These are phyloP conservation scores for Desmodus rotundus DNA, from an alignment of 2,113 vertebrate genomes.

Conservation along the genomic window DNA sequence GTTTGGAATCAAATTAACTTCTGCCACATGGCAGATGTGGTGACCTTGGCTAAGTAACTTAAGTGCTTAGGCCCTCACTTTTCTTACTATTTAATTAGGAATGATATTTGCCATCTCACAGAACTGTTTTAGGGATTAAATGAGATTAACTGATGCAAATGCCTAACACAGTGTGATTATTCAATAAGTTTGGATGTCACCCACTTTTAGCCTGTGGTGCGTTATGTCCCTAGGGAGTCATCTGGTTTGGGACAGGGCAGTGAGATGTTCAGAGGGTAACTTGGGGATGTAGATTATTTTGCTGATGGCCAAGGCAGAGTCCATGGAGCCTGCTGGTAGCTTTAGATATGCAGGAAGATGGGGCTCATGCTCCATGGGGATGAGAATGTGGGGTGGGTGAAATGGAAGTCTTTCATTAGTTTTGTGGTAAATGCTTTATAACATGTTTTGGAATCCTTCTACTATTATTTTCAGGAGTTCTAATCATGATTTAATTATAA, in stretches of 20 bases:
- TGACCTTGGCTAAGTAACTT: background rate
- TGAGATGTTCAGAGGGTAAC: too few relatives aligned
- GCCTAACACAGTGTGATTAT: background rate
- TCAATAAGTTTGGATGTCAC: background rate
- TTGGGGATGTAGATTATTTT: background rate
- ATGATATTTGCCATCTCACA: background rate
- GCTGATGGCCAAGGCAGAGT: background rate
- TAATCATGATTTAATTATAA: background rate
- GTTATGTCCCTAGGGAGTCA: background rate
- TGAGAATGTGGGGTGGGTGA: background rate
- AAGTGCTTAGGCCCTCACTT: background rate
- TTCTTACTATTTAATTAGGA: background rate
- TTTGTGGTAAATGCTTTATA: background rate
- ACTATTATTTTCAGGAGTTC: background rate
- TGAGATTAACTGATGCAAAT: background rate
- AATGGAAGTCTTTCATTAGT: background rate
- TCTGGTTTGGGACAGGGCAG: background rate
- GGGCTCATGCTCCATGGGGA: fast-evolving
- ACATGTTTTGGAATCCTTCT: background rate
- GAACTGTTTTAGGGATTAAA: background rate
- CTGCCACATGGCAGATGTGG: background rate
- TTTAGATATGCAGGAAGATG: background rate
- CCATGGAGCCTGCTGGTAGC: background rate
- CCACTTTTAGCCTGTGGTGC: background rate
- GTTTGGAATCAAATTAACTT: background rate